Percentiles rank a stretch among this genome's conserved stretches.
These are phyloP conservation scores for Himalopsyche phryganea DNA, from an alignment of 1,140 invertebrate species.

Conservation along the genomic window DNA sequence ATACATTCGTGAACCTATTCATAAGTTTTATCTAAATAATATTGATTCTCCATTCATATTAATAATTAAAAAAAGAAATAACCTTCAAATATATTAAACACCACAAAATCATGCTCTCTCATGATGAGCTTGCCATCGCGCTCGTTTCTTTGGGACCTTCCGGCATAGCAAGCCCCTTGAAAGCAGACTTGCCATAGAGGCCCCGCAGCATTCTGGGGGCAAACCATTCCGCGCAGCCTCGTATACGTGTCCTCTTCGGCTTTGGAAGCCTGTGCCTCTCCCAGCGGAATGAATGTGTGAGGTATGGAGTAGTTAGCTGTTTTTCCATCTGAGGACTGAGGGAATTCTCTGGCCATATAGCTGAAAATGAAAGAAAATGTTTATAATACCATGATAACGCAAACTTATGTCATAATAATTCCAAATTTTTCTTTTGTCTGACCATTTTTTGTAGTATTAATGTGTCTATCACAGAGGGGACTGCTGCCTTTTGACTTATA, in stretches of 20 bases:
- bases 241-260: conserved; percentile 39
- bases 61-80: conserved; percentile 3
- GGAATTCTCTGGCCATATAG: conserved; percentile 40
- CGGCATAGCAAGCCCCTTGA: conserved; percentile 40
- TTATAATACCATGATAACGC: background rate
- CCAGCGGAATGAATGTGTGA: conserved; percentile 33
- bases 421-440: background rate
- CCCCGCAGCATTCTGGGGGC: conserved; percentile 4
- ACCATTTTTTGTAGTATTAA: no score
- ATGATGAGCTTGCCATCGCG: conserved; percentile 41
- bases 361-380: conserved; percentile 27
- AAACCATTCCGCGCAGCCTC: conserved; percentile 29
- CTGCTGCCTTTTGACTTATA: no score
- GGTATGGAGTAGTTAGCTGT: conserved; percentile 37
- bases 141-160: conserved; percentile 39
- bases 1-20: no score
- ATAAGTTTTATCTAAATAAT: no score
- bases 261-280: conserved; percentile 38
- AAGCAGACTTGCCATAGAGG: conserved; percentile 40
- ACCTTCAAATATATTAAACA: conserved; percentile 40
- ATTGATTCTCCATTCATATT: no score
- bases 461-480: no score
- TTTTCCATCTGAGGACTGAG: conserved; percentile 13
- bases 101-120: conserved; percentile 42
- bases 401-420: background rate